Base-by-base conservation (phyloP, 2,888 invertebrate species). In the Watsonalla binaria region DNA sequence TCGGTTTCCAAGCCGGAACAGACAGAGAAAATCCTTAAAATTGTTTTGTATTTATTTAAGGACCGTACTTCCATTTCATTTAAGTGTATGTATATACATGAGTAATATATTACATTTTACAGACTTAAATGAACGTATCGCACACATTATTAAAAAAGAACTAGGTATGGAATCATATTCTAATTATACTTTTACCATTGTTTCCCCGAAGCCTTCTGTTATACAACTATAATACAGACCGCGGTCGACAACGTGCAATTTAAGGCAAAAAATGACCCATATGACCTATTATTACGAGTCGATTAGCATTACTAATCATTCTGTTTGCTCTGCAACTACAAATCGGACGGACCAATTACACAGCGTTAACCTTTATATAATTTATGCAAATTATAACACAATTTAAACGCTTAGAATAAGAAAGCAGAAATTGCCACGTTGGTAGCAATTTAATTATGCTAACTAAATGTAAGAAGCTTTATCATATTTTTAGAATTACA, bases 271-370 rank as follows among this genome's bases (percentile, higher is more conserved):
- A 76, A 67, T 60, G 51, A 63, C 56, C 62, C 62, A 65, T 65
- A 71, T 63, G 61, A 60, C 63, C 66, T 62, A 68, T 71, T 76
- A 79, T 83, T 82, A 74, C 60, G 60, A 54, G 57, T 57, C 65
- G 66, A 83, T 86, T 83, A 82, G 69, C 79, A 82, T 84, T 72
- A 66, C 64, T 82, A 75, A 80, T 77, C 58, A 80, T 79, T 79
- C 73, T 74, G 63, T 82, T 79, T 76, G 68, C 72, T 72, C 63
- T 76, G 70, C 70, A 74, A 70, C 68, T 75, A 72, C 65, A 59
- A 72, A 76, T 77, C 70, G 62, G 64, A 67, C 66, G 65, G 63
- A 72, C 68, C 65, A 80, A 82, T 84, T 79, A 84, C 75, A 80
- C 70, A 58, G 68, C 72, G 72, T 75, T 79, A 77, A 79, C 73